phyloP scores from a whole-genome alignment of 2,113 vertebrate species.

The Jacana jacana region DNA sequence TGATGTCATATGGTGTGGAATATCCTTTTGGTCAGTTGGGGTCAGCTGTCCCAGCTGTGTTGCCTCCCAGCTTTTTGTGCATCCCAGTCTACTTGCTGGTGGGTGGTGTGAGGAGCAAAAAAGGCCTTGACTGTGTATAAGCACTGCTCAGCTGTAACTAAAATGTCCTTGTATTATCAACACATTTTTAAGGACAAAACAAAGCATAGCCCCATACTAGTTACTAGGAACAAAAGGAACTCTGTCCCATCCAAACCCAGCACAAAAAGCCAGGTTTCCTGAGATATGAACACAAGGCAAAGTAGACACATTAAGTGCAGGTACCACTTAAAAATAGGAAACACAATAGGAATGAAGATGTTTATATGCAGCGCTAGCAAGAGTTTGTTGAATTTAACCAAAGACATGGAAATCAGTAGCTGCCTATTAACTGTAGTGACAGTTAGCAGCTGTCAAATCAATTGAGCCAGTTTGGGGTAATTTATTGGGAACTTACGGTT shows the following conservation, averaged over 20 bases:
- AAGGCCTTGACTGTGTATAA: not conserved
- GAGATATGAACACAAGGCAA: not conserved
- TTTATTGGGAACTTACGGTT: not conserved
- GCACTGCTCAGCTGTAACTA: not conserved
- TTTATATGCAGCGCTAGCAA: not conserved
- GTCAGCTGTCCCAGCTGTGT: not conserved
- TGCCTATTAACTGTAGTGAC: not conserved
- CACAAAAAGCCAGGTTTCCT: not conserved
- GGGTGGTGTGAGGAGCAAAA: not conserved
- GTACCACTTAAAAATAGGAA: not conserved
- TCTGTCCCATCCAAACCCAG: not conserved
- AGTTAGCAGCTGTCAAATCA: not conserved
- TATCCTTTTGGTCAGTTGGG: not conserved
- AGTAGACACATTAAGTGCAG: not conserved
- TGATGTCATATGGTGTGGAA: not conserved
- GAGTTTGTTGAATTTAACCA: slow-evolving; percentile 3
- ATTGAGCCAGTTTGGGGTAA: not conserved
- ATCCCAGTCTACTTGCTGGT: not conserved
- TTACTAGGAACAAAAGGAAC: not conserved
- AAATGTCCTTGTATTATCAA: not conserved
- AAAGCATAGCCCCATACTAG: not conserved
- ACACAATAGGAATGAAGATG: not conserved
- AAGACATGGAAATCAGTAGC: not conserved
- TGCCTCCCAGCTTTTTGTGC: not conserved
- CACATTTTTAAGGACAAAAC: not conserved